Evolutionary conservation across 2,888 invertebrate genomes (phyloP), one percentile per base, ranked within the genome.

Genomic region (Ophraella communa): DNA sequence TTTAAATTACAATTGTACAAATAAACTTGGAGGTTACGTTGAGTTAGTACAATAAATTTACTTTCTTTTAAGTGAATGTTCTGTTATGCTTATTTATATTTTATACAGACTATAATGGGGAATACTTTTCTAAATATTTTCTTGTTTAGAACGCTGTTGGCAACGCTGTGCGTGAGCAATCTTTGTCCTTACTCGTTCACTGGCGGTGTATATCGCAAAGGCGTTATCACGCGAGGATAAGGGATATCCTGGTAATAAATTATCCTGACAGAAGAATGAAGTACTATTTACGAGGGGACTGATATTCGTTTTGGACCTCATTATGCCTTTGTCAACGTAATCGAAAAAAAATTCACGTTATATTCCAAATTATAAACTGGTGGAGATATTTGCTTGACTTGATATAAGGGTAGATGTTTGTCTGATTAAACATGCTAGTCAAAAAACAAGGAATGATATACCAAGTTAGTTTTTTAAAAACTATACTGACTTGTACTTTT

Each of bases 241-340:
- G 76, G 77, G 77, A 79, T 78, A 78, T 79, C 79, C 79, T 77
- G 77, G 74, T 74, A 76, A 80, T 80, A 80, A 79, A 80, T 80
- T 79, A 79, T 76, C 74, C 76, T 74, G 76, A 71, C 70, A 61
- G 64, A 47, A 47, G 65, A 71, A 64, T 66, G 58, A 49, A 70
- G 66, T 70, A 62, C 55, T 52, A 54, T 63, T 57, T 49, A 60
- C 62, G 17, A 55, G 71, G 69, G 67, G 71, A 71, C 64, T 67
- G 66, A 66, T 66, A 75, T 73, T 73, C 74, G 70, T 74, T 74
- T 72, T 69, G 61, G 53, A 76, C 78, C 78, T 77, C 77, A 78
- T 79, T 77, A 76, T 77, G 69, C 70, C 74, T 77, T 77, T 77
- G 78, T 78, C 78, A 78, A 77, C 75, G 75, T 71, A 54, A 62